Evolutionary conservation across 92 coral and sea anemone species (phyloP).

Genomic region (Montipora capitata): DNA sequence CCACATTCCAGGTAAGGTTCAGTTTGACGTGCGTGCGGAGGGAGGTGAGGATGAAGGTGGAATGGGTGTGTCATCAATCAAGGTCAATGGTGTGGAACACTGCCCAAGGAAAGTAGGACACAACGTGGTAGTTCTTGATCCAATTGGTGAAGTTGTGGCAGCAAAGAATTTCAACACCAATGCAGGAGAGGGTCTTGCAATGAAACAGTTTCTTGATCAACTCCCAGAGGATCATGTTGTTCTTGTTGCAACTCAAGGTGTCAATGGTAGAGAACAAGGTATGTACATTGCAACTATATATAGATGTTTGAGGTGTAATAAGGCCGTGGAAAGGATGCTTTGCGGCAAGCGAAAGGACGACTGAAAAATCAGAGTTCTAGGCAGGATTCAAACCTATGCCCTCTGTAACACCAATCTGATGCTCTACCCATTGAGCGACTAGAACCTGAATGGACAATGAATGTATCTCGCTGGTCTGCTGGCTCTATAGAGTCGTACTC

Average conservation of each 20-base stretch:
- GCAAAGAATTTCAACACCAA: slow-evolving; percentile 94
- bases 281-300: not conserved
- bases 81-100: slow-evolving; percentile 94
- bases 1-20: slow-evolving; percentile 86
- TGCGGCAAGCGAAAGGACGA: no score
- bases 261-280: slow-evolving; percentile 87
- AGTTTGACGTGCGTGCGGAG: slow-evolving; percentile 93
- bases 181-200: slow-evolving; percentile 87
- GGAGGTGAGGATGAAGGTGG: slow-evolving; percentile 99
- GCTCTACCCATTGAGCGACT: no score
- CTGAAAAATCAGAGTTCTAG: no score
- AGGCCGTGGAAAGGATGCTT: no score
- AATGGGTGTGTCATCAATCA: slow-evolving; percentile 92
- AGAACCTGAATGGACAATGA: no score
- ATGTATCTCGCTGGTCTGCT: no score
- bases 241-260: slow-evolving; percentile 93
- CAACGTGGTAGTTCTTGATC: slow-evolving; percentile 95
- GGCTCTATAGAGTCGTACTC: no score
- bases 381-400: no score
- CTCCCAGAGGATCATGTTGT: slow-evolving; percentile 98
- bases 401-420: no score
- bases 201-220: slow-evolving; percentile 91
- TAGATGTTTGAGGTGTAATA: no score
- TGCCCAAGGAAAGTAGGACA: slow-evolving; percentile 97
- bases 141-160: slow-evolving; percentile 90